Evolutionary conservation across 1,140 invertebrate species (phyloP).

Genomic region (Neodiprion fabricii): DNA sequence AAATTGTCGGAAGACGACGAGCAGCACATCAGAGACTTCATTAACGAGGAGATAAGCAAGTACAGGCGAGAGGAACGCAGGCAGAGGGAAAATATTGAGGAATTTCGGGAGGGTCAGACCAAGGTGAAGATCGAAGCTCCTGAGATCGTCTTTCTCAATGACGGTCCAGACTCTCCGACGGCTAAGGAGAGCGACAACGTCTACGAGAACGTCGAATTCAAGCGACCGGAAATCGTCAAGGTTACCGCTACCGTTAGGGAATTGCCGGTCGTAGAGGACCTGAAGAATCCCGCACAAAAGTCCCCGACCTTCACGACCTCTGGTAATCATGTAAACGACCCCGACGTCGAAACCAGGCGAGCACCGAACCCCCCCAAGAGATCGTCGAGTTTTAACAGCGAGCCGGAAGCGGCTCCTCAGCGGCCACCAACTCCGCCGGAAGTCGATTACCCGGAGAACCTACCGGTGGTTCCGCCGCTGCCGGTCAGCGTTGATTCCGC

Average conservation of each 20-base stretch:
- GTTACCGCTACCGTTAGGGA: not conserved
- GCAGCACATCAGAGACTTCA: conserved; percentile 56
- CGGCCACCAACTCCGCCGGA: conserved; percentile 26
- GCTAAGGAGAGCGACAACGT: not conserved
- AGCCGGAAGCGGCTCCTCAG: conserved; percentile 23
- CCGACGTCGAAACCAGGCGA: not conserved
- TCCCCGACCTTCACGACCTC: too few relatives aligned
- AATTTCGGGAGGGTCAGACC: conserved; percentile 11
- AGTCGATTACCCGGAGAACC: conserved; percentile 32
- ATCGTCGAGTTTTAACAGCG: conserved; percentile 35
- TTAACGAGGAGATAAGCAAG: conserved; percentile 62
- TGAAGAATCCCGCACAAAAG: not conserved
- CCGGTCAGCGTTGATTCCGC: conserved; percentile 1
- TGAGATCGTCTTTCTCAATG: conserved; percentile 30
- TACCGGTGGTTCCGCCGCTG: conserved; percentile 22
- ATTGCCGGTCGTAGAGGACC: not conserved
- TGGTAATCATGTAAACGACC: not conserved
- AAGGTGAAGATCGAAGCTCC: conserved; percentile 32
- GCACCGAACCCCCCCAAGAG: conserved; percentile 35
- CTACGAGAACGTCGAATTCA: not conserved
- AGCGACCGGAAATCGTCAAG: not conserved
- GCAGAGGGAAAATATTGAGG: conserved; percentile 14
- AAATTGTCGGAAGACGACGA: conserved; percentile 43
- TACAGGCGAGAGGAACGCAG: conserved; percentile 55
- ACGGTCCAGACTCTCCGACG: not conserved